Conservation (phyloP, 2,888 invertebrate species). For the Thyatira batis region DNA sequence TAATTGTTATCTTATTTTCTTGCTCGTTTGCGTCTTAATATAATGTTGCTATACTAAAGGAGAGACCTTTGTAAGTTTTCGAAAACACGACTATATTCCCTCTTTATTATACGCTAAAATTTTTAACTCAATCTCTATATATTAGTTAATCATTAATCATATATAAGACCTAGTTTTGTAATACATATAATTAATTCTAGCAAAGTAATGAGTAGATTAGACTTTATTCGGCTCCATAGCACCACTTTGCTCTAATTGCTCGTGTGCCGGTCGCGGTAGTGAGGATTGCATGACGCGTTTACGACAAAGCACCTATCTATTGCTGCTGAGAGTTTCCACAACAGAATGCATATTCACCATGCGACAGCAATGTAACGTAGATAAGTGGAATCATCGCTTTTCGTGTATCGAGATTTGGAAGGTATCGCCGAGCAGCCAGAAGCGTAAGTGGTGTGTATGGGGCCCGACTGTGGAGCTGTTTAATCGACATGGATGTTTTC, state of each 20-base stretch:
- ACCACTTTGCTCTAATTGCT: conserved; percentile 78
- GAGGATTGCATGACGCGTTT: conserved; percentile 52
- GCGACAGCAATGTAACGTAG: conserved; percentile 20
- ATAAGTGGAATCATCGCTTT: conserved; percentile 18
- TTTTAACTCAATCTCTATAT: background rate
- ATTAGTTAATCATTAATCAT: conserved; percentile 1
- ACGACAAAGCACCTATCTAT: conserved; percentile 32
- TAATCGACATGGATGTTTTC: conserved; percentile 75
- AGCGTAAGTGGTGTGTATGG: conserved; percentile 80
- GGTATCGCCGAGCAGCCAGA: conserved; percentile 67
- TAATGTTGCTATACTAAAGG: background rate
- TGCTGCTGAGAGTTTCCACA: conserved; percentile 25
- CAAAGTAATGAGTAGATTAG: conserved; percentile 41
- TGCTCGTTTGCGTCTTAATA: background rate
- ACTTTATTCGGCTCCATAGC: conserved; percentile 71
- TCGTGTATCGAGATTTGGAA: background rate
- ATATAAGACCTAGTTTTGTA: conserved; percentile 23
- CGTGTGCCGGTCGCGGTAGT: conserved; percentile 58
- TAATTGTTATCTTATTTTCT: background rate
- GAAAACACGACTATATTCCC: background rate
- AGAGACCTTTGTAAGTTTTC: background rate
- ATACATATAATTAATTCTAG: conserved; percentile 31
- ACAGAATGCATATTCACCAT: conserved; percentile 23
- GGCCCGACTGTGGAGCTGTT: conserved; percentile 63
- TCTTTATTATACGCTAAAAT: background rate